Percentiles rank a stretch among this genome's conserved stretches.
Conservation (phyloP, 1,140 invertebrate species). For the Planococcus citri region DNA sequence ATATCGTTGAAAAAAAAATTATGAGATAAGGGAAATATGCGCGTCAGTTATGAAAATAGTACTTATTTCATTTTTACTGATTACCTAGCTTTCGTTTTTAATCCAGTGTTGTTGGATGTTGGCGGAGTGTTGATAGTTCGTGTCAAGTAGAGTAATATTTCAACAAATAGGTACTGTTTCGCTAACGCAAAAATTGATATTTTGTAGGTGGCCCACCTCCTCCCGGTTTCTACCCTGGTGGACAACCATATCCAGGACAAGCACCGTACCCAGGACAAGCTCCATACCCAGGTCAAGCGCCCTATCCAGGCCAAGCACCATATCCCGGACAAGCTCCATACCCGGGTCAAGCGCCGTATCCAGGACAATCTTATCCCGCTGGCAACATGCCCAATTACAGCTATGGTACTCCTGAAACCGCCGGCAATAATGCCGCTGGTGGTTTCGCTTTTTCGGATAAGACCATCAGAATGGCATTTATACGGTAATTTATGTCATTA, state of each 20-base stretch:
- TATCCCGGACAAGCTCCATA: not conserved
- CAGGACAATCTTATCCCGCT: not conserved
- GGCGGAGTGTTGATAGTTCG: too few relatives aligned
- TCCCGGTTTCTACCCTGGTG: slow-evolving; percentile 20
- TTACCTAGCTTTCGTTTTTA: too few relatives aligned
- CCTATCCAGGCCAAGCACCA: not conserved
- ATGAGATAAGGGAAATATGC: too few relatives aligned
- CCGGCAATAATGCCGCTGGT: not conserved
- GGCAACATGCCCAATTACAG: not conserved
- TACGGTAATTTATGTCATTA: slow-evolving; percentile 35
- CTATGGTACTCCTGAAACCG: not conserved
- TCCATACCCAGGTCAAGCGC: not conserved
- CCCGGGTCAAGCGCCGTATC: slow-evolving; percentile 4
- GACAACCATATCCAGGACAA: not conserved
- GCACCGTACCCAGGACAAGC: not conserved
- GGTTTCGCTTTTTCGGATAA: slow-evolving; percentile 59
- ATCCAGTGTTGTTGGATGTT: too few relatives aligned
- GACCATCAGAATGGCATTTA: slow-evolving; percentile 58
- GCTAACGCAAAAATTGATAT: too few relatives aligned
- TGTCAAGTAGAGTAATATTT: slow-evolving; percentile 39
- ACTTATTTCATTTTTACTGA: too few relatives aligned
- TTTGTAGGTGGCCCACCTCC: slow-evolving; percentile 19
- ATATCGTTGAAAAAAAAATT: too few relatives aligned
- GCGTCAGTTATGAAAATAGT: too few relatives aligned
- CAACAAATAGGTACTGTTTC: too few relatives aligned